These are phyloP conservation scores for Oryzias curvinotus DNA, from an alignment of 2,113 vertebrate genomes.

Conservation along the genomic window DNA sequence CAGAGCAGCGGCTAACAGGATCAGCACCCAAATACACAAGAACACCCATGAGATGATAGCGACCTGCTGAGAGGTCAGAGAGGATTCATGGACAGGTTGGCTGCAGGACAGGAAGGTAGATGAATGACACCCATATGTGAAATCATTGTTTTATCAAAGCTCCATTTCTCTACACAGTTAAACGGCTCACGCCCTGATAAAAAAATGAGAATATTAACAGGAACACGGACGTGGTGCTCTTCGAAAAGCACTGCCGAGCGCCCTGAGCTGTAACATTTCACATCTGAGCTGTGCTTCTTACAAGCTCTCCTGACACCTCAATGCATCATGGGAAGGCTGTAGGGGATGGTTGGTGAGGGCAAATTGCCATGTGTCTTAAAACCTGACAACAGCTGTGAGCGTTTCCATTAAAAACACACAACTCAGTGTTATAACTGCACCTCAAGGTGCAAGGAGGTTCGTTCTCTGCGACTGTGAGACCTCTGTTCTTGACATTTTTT, in stretches of 20 bases:
- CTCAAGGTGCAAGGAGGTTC: conserved; percentile 20
- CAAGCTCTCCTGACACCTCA: conserved; percentile 60
- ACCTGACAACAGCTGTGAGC: conserved; percentile 67
- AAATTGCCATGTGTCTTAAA: conserved; percentile 55
- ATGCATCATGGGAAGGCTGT: conserved; percentile 67
- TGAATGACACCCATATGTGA: conserved; percentile 38
- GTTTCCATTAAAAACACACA: conserved; percentile 63
- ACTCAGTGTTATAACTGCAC: conserved; percentile 54
- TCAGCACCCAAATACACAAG: conserved; percentile 1
- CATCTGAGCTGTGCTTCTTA: conserved; percentile 55
- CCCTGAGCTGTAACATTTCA: conserved; percentile 67
- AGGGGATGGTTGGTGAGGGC: conserved; percentile 38
- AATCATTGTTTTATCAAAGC: conserved; percentile 67
- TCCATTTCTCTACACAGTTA: conserved; percentile 58
- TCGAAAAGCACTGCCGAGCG: conserved; percentile 49
- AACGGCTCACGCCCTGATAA: conserved; percentile 50
- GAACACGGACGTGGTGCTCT: conserved; percentile 57
- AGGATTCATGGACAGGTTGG: conserved; percentile 42
- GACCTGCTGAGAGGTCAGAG: conserved; percentile 26
- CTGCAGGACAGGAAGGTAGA: conserved; percentile 21
- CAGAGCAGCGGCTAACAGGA: conserved; percentile 16
- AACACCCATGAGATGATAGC: conserved; percentile 18
- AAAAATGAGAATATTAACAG: conserved; percentile 71
- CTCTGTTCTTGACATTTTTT: conserved; percentile 1
- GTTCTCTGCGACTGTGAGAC: conserved; percentile 11